phyloP scores from a whole-genome alignment of 2,113 vertebrate genomes.

The Rhinolophus sinicus region DNA sequence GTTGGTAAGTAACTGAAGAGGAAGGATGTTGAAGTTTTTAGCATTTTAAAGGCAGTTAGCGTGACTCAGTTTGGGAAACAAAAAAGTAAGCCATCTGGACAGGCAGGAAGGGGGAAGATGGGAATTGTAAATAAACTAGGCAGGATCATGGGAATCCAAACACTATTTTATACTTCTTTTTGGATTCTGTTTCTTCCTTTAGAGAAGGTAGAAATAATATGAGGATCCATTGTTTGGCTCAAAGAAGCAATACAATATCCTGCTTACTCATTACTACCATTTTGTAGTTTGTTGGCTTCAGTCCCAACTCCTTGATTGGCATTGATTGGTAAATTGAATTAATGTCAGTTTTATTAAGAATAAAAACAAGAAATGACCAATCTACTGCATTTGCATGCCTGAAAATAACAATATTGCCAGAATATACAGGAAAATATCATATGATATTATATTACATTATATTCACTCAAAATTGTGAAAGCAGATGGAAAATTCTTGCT shows the following conservation, averaged over 20 bases:
- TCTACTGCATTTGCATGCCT: not conserved
- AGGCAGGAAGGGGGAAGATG: conserved; percentile 48
- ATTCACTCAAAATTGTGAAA: not conserved
- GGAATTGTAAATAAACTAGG: conserved; percentile 47
- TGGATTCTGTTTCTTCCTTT: not conserved
- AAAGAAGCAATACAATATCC: not conserved
- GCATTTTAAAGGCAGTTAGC: not conserved
- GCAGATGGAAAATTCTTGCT: not conserved
- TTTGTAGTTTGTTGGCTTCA: not conserved
- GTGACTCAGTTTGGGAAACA: not conserved
- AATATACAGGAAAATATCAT: not conserved
- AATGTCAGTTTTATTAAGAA: not conserved
- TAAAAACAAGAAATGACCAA: not conserved
- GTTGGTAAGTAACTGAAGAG: not conserved
- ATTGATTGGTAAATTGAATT: not conserved
- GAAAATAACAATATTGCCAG: not conserved
- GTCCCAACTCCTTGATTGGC: not conserved
- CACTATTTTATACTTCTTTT: not conserved
- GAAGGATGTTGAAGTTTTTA: not conserved
- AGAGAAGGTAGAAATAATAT: not conserved
- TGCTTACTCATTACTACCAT: not conserved
- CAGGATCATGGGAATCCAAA: not conserved
- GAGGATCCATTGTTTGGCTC: not conserved
- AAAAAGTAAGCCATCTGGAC: conserved; percentile 55
- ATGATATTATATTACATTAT: not conserved